Percentiles rank a stretch among this genome's conserved stretches.
phyloP scores from a whole-genome alignment of 1,140 invertebrate species.

The Meloidogyne chitwoodi region DNA sequence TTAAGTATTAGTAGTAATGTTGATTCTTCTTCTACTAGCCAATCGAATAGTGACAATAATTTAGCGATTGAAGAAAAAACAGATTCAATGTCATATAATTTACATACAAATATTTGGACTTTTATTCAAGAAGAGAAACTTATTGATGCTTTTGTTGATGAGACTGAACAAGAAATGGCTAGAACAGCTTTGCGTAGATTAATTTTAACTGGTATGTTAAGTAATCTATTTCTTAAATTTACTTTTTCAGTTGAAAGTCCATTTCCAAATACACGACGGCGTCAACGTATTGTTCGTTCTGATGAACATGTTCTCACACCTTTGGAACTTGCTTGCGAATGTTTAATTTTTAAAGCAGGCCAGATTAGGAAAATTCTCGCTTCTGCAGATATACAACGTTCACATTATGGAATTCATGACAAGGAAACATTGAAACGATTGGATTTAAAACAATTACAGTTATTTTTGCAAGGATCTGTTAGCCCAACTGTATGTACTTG shows the following conservation, averaged over 20 bases:
- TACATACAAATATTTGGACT: slow-evolving; percentile 40
- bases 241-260: slow-evolving; percentile 39
- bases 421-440: slow-evolving; percentile 25
- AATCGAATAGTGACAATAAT: neutral
- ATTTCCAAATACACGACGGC: slow-evolving; percentile 39
- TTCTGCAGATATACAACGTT: slow-evolving; percentile 37
- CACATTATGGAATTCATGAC: slow-evolving; percentile 15
- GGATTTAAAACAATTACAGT: slow-evolving; percentile 45
- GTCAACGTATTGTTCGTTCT: slow-evolving; percentile 29
- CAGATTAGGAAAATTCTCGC: slow-evolving; percentile 42
- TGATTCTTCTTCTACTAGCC: neutral
- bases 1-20: neutral
- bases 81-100: slow-evolving; percentile 34
- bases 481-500: slow-evolving; percentile 36
- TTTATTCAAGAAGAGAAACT: slow-evolving; percentile 45
- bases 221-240: neutral
- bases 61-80: slow-evolving; percentile 17
- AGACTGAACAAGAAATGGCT: slow-evolving; percentile 42
- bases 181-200: slow-evolving; percentile 35
- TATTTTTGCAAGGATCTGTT: slow-evolving; percentile 45
- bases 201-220: slow-evolving; percentile 34
- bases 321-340: slow-evolving; percentile 43
- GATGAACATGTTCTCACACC: slow-evolving; percentile 35
- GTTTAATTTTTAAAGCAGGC: slow-evolving; percentile 35
- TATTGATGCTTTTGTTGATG: slow-evolving; percentile 26